phyloP scores from a whole-genome alignment of 2,113 vertebrate species.

The Siniperca knerii region DNA sequence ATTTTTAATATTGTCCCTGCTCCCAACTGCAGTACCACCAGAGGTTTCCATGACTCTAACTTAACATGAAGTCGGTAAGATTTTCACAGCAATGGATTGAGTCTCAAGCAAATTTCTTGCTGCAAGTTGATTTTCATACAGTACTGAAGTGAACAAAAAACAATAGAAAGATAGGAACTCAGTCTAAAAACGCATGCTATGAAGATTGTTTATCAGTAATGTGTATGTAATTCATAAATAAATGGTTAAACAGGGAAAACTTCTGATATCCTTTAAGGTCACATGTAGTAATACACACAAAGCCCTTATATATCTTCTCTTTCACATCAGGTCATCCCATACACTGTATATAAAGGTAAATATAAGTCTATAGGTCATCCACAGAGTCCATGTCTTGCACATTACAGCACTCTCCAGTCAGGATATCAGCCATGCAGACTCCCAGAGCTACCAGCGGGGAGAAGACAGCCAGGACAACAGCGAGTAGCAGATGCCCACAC shows the following conservation, averaged over 20 bases:
- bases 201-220: not conserved
- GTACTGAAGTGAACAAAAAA: not conserved
- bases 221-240: not conserved
- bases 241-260: not conserved
- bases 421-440: constrained; percentile 29
- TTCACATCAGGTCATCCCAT: not conserved
- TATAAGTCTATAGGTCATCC: not conserved
- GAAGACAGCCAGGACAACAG: constrained; percentile 25
- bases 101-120: not conserved
- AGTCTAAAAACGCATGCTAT: not conserved
- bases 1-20: not conserved
- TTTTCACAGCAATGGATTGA: not conserved
- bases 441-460: constrained; percentile 22
- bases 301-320: not conserved
- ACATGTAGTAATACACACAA: not conserved
- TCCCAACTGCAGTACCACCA: not conserved
- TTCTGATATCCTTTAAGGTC: too few species aligned
- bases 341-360: not conserved
- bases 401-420: constrained; percentile 14
- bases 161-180: not conserved
- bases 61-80: not conserved
- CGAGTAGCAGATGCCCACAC: constrained; percentile 29
- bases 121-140: not conserved
- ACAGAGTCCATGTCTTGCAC: not conserved
- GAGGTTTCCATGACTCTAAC: not conserved